These are phyloP conservation scores for Silurus glanis DNA, from an alignment of 2,113 vertebrate genomes.

Conservation along the genomic window DNA sequence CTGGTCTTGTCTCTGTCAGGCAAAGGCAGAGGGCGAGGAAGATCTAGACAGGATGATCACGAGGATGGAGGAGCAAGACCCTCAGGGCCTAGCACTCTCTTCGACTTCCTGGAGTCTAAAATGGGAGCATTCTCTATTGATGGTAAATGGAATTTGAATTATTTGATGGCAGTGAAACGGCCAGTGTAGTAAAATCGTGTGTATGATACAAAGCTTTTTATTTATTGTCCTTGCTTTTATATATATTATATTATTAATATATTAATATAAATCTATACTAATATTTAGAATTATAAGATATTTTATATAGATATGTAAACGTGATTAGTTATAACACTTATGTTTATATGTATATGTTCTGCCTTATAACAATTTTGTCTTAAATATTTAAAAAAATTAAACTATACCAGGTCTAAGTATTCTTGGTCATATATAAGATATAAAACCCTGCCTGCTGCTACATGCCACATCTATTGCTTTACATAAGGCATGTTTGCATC, in stretches of 20 bases:
- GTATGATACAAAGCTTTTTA: not conserved
- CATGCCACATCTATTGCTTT: not conserved
- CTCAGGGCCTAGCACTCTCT: constrained; percentile 92
- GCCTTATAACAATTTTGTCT: not conserved
- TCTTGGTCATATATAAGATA: not conserved
- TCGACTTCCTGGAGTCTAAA: constrained; percentile 96
- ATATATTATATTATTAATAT: not conserved
- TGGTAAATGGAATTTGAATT: constrained; percentile 69
- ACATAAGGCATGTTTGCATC: not conserved
- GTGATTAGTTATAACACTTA: not conserved
- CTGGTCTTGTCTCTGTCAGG: constrained; percentile 61
- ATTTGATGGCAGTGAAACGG: not conserved
- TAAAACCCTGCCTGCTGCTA: not conserved
- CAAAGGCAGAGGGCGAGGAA: constrained; percentile 86
- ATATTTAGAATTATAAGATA: too few species aligned
- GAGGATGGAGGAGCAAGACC: constrained; percentile 84
- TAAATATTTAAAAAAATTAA: not conserved
- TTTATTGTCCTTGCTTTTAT: not conserved
- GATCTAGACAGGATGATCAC: constrained; percentile 84
- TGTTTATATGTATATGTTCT: not conserved
- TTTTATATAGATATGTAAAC: too few species aligned
- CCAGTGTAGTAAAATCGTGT: not conserved
- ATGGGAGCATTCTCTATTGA: constrained; percentile 90
- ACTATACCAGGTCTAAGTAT: not conserved
- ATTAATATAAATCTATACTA: too few species aligned